These are phyloP conservation scores for Pseudolycoriella hygida DNA, from an alignment of 2,888 invertebrate genomes.

Conservation along the genomic window DNA sequence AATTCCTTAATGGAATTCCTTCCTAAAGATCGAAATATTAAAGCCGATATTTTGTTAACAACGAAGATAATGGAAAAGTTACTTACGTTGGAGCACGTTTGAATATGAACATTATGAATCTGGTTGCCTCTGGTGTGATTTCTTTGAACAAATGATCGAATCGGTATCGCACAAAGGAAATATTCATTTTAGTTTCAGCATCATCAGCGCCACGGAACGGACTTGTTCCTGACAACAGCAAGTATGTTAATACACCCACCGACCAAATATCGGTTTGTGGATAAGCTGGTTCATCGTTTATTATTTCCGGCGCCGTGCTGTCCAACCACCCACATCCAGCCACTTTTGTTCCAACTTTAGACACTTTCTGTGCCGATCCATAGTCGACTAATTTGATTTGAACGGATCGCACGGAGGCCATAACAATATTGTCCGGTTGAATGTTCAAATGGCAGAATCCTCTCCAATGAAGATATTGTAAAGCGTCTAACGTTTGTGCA, in stretches of 20 bases:
- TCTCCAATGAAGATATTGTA: constrained; percentile 91
- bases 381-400: constrained; percentile 87
- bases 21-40: too few relatives aligned
- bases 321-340: constrained; percentile 55
- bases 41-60: too few relatives aligned
- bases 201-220: constrained; percentile 75
- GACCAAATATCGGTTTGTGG: constrained; percentile 94
- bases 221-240: constrained; percentile 80
- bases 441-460: constrained; percentile 77
- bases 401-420: constrained; percentile 67
- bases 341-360: constrained; percentile 56
- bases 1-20: too few relatives aligned
- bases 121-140: constrained; percentile 78
- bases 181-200: constrained; percentile 78
- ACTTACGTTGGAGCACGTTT: constrained; percentile 80
- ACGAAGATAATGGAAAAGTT: too few relatives aligned
- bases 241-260: constrained; percentile 78
- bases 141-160: constrained; percentile 91
- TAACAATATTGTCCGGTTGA: constrained; percentile 89
- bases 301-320: constrained; percentile 70
- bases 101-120: constrained; percentile 90
- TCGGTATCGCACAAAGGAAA: constrained; percentile 77
- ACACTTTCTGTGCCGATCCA: constrained; percentile 68
- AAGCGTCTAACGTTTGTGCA: constrained; percentile 69
- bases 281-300: constrained; percentile 72